phyloP scores from a whole-genome alignment of 2,113 vertebrate genomes.

The Bungarus multicinctus region DNA sequence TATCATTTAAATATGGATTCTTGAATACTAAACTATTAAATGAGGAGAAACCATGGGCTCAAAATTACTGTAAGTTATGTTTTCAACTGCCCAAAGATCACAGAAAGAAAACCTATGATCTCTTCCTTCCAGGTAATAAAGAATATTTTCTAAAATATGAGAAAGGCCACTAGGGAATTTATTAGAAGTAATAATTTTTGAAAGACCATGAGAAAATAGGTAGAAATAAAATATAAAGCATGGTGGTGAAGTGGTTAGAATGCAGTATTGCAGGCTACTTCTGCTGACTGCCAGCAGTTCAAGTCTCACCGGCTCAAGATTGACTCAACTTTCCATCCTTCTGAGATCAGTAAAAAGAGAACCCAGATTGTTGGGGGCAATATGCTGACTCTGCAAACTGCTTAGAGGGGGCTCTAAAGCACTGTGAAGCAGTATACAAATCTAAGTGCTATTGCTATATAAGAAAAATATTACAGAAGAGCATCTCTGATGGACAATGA shows the following conservation, averaged over 20 bases:
- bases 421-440: no score
- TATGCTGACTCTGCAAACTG: no score
- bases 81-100: constrained; percentile 1
- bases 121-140: not conserved
- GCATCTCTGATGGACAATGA: not conserved
- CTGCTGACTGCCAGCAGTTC: no score
- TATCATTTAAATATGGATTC: not conserved
- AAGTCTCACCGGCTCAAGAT: no score
- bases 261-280: no score
- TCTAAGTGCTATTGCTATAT: no score
- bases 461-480: not conserved
- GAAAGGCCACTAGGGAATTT: not conserved
- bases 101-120: not conserved
- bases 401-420: no score
- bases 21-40: not conserved
- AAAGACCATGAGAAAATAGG: not conserved
- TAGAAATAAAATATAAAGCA: not conserved
- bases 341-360: no score
- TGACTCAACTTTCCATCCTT: no score
- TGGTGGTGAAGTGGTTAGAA: no score
- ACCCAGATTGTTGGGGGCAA: no score
- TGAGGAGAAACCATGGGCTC: not conserved
- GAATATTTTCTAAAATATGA: not conserved
- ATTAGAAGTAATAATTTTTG: not conserved
- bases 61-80: not conserved